Conservation (phyloP, 1,140 invertebrate species). For the Chironomus striatipennis region DNA sequence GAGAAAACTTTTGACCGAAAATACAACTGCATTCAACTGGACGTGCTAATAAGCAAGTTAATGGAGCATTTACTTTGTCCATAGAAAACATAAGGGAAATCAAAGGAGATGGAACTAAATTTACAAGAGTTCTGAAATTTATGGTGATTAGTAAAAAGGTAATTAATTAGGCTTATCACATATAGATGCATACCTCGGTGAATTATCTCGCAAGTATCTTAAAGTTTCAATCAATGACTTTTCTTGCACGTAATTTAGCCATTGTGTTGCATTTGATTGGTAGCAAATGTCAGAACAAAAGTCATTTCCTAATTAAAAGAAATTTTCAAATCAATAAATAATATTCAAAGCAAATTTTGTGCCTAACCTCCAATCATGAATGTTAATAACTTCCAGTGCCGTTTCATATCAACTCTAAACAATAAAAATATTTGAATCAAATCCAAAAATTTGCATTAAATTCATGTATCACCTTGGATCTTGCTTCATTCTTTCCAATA, state of each 20-base stretch:
- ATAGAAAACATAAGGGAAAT: slow-evolving; percentile 32
- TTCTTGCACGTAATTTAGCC: slow-evolving; percentile 41
- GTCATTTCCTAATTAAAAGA: slow-evolving; percentile 47
- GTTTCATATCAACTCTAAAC: slow-evolving; percentile 42
- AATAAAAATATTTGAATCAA: not conserved
- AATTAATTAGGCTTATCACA: not conserved
- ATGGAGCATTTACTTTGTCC: slow-evolving; percentile 27
- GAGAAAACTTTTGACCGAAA: slow-evolving; percentile 32
- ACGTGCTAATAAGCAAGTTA: slow-evolving; percentile 34
- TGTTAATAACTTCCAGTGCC: slow-evolving; percentile 59
- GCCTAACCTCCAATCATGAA: slow-evolving; percentile 46
- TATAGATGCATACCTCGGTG: slow-evolving; percentile 50
- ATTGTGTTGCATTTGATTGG: slow-evolving; percentile 33
- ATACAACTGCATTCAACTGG: slow-evolving; percentile 42
- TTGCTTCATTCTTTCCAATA: slow-evolving; percentile 47
- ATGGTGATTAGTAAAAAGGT: not conserved
- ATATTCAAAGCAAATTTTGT: not conserved
- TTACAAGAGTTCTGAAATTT: slow-evolving; percentile 45
- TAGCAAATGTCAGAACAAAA: slow-evolving; percentile 51
- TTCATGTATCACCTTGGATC: slow-evolving; percentile 35
- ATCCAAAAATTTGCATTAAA: not conserved
- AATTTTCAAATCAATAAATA: not conserved
- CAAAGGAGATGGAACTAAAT: slow-evolving; percentile 44
- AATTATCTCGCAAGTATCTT: slow-evolving; percentile 46
- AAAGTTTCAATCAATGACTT: slow-evolving; percentile 43